Evolutionary conservation across 2,113 vertebrate genomes (phyloP), one percentile per base, ranked within the genome.

Genomic region (Okapia johnstoni): DNA sequence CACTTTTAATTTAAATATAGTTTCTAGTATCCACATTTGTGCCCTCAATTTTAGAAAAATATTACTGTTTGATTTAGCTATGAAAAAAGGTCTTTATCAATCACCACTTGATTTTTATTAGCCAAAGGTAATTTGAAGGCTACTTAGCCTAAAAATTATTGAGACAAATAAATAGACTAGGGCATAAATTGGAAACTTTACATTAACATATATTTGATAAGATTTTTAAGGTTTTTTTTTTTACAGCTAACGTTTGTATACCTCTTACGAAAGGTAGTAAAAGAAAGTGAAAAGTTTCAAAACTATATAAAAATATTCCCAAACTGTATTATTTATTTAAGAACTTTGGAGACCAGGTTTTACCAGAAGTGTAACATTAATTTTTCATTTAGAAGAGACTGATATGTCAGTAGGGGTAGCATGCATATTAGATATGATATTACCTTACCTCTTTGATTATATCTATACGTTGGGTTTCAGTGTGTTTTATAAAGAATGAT

Each of bases 1-100:
- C 7, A 30, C 43, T n/a, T 95, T 88, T 55, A 73, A 25, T 88
- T 86, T 93, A 85, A 90, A 55, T 94, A 80, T 40, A 88, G 16
- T 80, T 94, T 85, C 70, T 88, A 14, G 88, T 94, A 57, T 40
- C 33, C 33, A 33, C 57, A 19, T 70, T 85, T 87, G 36, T 95
- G 8, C 54, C 46, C 46, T 61, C 26, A 77, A n/a, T 89, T 96
- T 85, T 86, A 14, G 81, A 93, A 97, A 88, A 83, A 60, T 84
- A 50, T 58, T 77, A n/a, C 6, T 93, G 14, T 85, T 96, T 96
- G 50, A 91, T 88, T 97, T 96, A 83, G 26, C 46, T 96, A 33
- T 9, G 12, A 55, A 91, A 57, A 85, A 86, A 90, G 58, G 2
- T 63, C 60, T 83, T 73, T 85, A 50, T 46, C 66, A 92, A 46